Percentiles rank a stretch among this genome's conserved stretches.
Evolutionary conservation across 2,113 vertebrate genomes (phyloP).

Genomic region (Semnornis frantzii): DNA sequence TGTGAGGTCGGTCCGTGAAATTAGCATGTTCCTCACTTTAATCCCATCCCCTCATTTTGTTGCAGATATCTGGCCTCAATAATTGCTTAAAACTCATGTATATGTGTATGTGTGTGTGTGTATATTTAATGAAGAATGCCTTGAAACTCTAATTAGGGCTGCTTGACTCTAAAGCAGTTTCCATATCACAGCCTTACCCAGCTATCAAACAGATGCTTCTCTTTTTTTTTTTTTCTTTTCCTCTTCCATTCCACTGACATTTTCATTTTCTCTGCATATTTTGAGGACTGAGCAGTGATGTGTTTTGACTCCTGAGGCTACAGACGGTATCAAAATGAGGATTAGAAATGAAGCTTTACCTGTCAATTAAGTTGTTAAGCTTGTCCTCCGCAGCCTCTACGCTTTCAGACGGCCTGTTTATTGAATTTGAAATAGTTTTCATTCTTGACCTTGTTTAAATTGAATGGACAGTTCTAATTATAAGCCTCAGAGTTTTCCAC

Average conservation of each 20-base stretch:
- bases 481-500: conserved; percentile 58
- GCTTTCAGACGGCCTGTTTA: conserved; percentile 50
- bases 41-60: background rate
- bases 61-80: background rate
- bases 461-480: conserved; percentile 76
- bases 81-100: background rate
- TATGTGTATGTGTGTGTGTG: background rate
- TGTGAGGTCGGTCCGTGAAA: background rate
- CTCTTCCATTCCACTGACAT: conserved; percentile 52
- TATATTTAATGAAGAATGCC: conserved; percentile 54
- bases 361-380: conserved; percentile 58
- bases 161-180: conserved; percentile 49
- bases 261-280: conserved; percentile 73
- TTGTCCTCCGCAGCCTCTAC: conserved; percentile 39
- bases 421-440: conserved; percentile 67
- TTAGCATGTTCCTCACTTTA: background rate
- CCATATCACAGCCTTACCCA: conserved; percentile 37
- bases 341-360: conserved; percentile 63
- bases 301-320: conserved; percentile 70
- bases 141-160: conserved; percentile 37
- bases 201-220: conserved; percentile 61
- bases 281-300: conserved; percentile 50
- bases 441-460: conserved; percentile 72
- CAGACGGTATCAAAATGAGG: conserved; percentile 55
- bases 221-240: conserved; percentile 29